A percentile compares a stretch with the other conserved stretches of the same genome.
Conservation (phyloP, 2,888 invertebrate species). For the Drosophila ezoana region DNA sequence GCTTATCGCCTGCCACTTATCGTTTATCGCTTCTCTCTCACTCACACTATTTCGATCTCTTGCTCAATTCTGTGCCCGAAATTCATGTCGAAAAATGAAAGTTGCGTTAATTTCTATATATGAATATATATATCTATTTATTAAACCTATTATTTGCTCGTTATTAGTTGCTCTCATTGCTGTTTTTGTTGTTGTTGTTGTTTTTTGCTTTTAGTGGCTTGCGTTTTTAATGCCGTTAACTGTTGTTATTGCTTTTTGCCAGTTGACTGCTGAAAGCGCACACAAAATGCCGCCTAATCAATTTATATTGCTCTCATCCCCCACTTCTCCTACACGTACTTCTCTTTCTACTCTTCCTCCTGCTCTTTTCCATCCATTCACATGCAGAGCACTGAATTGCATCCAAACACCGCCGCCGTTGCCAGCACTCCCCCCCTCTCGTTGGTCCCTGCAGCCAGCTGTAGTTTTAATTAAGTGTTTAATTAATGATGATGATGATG, state of each 20-base stretch:
- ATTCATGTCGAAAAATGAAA: slow-evolving; percentile 36
- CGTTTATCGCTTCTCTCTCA: slow-evolving; percentile 15
- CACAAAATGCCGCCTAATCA: slow-evolving; percentile 56
- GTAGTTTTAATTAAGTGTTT: slow-evolving; percentile 79
- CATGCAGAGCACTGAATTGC: slow-evolving; percentile 16
- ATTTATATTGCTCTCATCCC: slow-evolving; percentile 29
- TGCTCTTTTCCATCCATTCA: not conserved
- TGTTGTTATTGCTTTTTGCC: slow-evolving; percentile 31
- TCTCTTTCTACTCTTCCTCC: not conserved
- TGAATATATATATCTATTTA: slow-evolving; percentile 15
- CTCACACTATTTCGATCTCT: not conserved
- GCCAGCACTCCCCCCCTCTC: not conserved
- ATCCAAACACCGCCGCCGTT: not conserved
- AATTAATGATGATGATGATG: slow-evolving; percentile 70
- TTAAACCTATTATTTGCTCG: slow-evolving; percentile 42
- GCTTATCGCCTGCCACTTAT: slow-evolving; percentile 23
- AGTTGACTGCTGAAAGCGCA: slow-evolving; percentile 35
- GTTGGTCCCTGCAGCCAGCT: slow-evolving; percentile 22
- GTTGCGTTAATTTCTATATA: slow-evolving; percentile 29
- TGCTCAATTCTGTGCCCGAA: slow-evolving; percentile 2
- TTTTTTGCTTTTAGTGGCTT: slow-evolving; percentile 43
- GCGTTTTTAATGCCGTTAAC: slow-evolving; percentile 39
- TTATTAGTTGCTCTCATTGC: slow-evolving; percentile 33
- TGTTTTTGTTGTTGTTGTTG: slow-evolving; percentile 20
- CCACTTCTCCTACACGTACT: not conserved